Base-by-base conservation (phyloP, 2,797 vertebrate species). In the Hephaestus fuliginosus region DNA sequence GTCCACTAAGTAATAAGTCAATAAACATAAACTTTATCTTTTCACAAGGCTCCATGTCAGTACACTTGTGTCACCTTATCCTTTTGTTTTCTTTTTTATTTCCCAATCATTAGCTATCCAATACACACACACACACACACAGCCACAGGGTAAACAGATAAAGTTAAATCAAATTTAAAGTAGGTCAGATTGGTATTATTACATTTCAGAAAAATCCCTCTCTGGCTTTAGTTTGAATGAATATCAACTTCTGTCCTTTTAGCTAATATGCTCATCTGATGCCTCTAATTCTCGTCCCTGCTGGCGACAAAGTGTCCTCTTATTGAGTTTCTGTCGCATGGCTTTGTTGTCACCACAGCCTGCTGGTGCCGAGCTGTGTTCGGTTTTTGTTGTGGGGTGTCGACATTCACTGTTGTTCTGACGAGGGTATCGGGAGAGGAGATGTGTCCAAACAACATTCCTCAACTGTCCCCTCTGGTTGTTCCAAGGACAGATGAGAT, bases 171-270 rank as follows among this genome's bases (percentile, higher is more conserved):
- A 49, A 39, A 86, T 57, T 13, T 72, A 76, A 91, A 86, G 20
- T 77, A 63, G 78, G 78, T 74, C 86, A 90, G 18, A 85, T 78
- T 84, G 58, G 13, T 70, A 70, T 70, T 86, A 89, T 86, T 85
- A 61, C 30, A 68, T 92, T 85, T 84, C 87, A 86, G 89, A 80
- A 88, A 93, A 90, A 86, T 76, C 76, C 81, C 88, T 52, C 3
- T 51, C 20, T 49, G 52, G 33, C 67, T 84, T 77, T 60, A 53
- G 20, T 82, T 76, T 33, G 56, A 84, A 55, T 36, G 43, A 56
- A 72, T 88, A 87, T 91, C 86, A 86, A 7, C 82, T 89, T 90
- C 75, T 68, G 61, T 82, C 56, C 77, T 83, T 62, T 60, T 36
- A 76, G 79, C 71, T 60, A 68, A 82, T 65, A 51, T 60, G 7